A percentile compares a stretch with the other conserved stretches of the same genome.
phyloP scores from a whole-genome alignment of 2,888 invertebrate species.

The Aromia moschata region DNA sequence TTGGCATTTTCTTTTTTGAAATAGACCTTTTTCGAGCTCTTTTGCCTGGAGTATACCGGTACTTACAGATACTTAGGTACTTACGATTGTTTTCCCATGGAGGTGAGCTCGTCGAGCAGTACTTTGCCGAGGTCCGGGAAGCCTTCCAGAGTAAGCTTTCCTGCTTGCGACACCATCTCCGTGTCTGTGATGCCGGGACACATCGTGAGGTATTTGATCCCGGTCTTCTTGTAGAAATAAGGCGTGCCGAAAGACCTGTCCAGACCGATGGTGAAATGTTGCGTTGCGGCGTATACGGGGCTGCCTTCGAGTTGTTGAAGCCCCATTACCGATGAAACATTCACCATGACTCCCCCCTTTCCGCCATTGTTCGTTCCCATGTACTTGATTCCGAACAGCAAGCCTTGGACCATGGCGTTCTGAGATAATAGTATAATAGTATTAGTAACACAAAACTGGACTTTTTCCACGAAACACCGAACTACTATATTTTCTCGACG shows the following conservation, averaged over 20 bases:
- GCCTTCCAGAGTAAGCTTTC: slow-evolving; percentile 44
- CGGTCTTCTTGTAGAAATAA: slow-evolving; percentile 55
- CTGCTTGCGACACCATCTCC: slow-evolving; percentile 54
- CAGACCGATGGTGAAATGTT: slow-evolving; percentile 67
- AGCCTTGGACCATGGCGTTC: slow-evolving; percentile 63
- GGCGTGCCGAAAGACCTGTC: slow-evolving; percentile 63
- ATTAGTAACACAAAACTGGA: no score
- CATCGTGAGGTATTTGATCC: slow-evolving; percentile 61
- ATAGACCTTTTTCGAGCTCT: no score
- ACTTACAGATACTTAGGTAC: no score
- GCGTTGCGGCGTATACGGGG: slow-evolving; percentile 70
- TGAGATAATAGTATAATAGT: no score
- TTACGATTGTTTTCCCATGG: slow-evolving; percentile 12
- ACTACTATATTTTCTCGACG: no score
- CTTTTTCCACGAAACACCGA: no score
- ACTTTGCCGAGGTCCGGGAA: slow-evolving; percentile 48
- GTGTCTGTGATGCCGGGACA: slow-evolving; percentile 63
- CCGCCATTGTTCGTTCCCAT: slow-evolving; percentile 70
- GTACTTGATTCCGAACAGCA: slow-evolving; percentile 67
- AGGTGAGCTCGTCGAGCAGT: slow-evolving; percentile 47
- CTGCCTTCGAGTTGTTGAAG: slow-evolving; percentile 65
- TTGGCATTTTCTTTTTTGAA: no score
- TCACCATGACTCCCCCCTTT: slow-evolving; percentile 73
- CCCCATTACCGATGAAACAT: slow-evolving; percentile 72
- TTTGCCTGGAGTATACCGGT: no score